Evolutionary conservation across 1,140 invertebrate species (phyloP), one percentile per base, ranked within the genome.

Genomic region (Araneus ventricosus): DNA sequence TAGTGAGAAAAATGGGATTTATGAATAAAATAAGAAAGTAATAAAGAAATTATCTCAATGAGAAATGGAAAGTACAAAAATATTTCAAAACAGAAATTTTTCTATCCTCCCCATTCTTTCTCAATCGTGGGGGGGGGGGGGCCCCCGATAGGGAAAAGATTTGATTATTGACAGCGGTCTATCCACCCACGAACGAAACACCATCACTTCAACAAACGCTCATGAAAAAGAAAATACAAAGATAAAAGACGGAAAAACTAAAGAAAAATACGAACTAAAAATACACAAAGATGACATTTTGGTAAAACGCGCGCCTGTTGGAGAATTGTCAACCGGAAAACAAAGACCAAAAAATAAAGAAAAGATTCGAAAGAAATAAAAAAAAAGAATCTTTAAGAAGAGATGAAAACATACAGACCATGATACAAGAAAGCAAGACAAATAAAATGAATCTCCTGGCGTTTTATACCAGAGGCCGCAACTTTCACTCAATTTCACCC

Each of bases 401-500:
- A 27, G 57, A 57, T 59, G 17, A 45, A 30, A 34, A 84, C 41
- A 41, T 45, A 8, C 22, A 30, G 34, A 34, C 17, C 3, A 22
- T 20, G 30, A 75, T 34, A 20, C 30, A 84, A 27, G 22, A 45
- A 84, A 24, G 37, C 5, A 52, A 52, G n/a, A 84, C 4, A 52
- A 45, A 45, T 14, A 45, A 84, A 87, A 34, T 27, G 61, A 84
- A 84, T 59, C 59, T 61, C 37, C 37, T 30, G 52, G 4, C 52
- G 45, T 92, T 92, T 92, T 92, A 86, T 75, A 75, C 30, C 82
- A 63, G 30, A 92, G 70, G 84, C 91, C 91, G 61, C 91, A 93
- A 80, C 61, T 93, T 93, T 93, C 91, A 93, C 91, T 93, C 91
- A 93, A 93, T 93, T 93, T 93, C 91, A 88, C 86, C 85, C 61